Percentiles rank a stretch among this genome's conserved stretches.
Evolutionary conservation across 2,113 vertebrate species (phyloP).

Genomic region (Passer montanus): DNA sequence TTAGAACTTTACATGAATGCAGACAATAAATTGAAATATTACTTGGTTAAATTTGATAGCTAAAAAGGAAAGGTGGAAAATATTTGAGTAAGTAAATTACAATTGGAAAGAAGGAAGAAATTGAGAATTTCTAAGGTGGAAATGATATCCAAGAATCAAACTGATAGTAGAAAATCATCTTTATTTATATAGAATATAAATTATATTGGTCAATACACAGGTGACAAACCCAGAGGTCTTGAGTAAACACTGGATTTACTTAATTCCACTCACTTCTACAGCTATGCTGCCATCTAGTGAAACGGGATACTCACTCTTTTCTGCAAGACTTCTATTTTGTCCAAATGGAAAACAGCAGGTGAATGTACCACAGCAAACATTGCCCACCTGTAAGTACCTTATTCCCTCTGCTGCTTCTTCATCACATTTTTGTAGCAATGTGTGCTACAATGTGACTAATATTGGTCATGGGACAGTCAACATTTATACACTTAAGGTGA

Average conservation of each 20-base stretch:
- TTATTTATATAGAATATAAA: not conserved
- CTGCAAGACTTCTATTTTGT: not conserved
- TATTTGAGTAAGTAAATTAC: not conserved
- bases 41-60: not conserved
- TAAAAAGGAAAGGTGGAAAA: not conserved
- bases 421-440: not conserved
- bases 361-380: not conserved
- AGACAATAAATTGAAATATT: not conserved
- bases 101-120: not conserved
- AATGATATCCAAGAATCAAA: not conserved
- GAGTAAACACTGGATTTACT: not conserved
- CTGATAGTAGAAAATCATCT: not conserved
- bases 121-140: not conserved
- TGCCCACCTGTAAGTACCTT: not conserved
- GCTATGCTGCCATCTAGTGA: conserved; percentile 64
- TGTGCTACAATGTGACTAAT: not conserved
- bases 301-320: accelerated
- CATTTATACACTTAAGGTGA: not conserved
- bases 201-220: not conserved
- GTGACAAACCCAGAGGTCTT: not conserved
- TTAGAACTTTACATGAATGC: not conserved
- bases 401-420: not conserved
- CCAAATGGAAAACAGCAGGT: not conserved
- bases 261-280: not conserved
- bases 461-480: not conserved